Percentiles rank a stretch among this genome's conserved stretches.
phyloP scores from a whole-genome alignment of 2,113 vertebrate species.

The Climacteris rufus region DNA sequence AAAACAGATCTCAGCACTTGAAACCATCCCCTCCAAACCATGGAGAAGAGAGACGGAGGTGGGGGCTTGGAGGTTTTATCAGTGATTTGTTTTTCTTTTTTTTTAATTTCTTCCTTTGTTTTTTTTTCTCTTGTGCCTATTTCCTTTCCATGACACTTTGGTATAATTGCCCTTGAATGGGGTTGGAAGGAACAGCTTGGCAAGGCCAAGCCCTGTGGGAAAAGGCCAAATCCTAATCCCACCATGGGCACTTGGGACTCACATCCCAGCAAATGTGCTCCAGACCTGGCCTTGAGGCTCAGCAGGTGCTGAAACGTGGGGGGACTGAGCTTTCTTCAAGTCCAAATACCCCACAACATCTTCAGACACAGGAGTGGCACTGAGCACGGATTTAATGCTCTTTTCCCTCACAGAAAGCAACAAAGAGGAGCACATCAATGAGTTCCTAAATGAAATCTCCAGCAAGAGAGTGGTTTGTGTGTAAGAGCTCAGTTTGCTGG shows the following conservation, averaged over 20 bases:
- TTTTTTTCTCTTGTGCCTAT: accelerated
- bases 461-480: neutral
- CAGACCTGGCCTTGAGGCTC: neutral
- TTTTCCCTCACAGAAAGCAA: neutral
- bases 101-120: no score
- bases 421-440: neutral
- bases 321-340: neutral
- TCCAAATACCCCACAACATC: neutral
- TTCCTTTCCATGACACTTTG: accelerated
- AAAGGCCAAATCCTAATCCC: neutral
- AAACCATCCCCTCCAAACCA: neutral
- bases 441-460: neutral
- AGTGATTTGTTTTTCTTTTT: neutral
- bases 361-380: neutral
- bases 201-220: neutral
- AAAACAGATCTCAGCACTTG: neutral
- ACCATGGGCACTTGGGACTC: neutral
- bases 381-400: neutral
- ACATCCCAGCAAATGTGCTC: accelerated
- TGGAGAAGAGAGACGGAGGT: accelerated
- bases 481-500: accelerated
- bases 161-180: neutral
- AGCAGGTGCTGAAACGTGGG: neutral
- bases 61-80: neutral
- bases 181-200: neutral